A percentile compares a stretch with the other conserved stretches of the same genome.
Conservation (phyloP, 37 sponge, comb jelly and placozoan genomes). For the Amphimedon queenslandica region DNA sequence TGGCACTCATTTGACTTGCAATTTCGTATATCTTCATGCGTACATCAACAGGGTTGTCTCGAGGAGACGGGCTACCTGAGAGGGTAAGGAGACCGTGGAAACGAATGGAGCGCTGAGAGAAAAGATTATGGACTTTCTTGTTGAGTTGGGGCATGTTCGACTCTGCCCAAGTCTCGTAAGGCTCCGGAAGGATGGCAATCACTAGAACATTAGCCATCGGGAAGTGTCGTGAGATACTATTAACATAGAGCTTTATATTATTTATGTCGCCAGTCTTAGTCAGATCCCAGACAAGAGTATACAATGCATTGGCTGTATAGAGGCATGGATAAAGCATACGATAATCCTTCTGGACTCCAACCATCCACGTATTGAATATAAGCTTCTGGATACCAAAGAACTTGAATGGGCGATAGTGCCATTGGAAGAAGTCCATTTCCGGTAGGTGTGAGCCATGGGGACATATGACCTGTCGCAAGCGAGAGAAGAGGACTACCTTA, state of each 20-base stretch:
- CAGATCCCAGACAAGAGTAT: slow-evolving; percentile 59
- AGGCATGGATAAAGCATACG: slow-evolving; percentile 60
- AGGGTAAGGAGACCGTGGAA: slow-evolving; percentile 47
- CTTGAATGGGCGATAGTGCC: slow-evolving; percentile 42
- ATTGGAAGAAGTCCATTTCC: slow-evolving; percentile 42
- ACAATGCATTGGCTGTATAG: slow-evolving; percentile 62
- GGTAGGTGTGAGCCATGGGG: neutral
- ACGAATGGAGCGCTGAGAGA: slow-evolving; percentile 17
- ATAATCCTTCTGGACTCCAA: slow-evolving; percentile 33
- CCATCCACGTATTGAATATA: slow-evolving; percentile 65
- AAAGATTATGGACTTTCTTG: slow-evolving; percentile 12
- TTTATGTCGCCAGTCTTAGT: slow-evolving; percentile 41
- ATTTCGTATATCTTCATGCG: slow-evolving; percentile 60
- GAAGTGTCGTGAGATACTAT: slow-evolving; percentile 35
- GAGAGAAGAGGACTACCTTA: slow-evolving; percentile 34
- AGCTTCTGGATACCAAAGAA: slow-evolving; percentile 35
- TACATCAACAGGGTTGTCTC: slow-evolving; percentile 40
- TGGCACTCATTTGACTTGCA: slow-evolving; percentile 42
- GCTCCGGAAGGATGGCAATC: slow-evolving; percentile 40
- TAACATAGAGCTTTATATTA: slow-evolving; percentile 47
- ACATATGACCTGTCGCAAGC: slow-evolving; percentile 16
- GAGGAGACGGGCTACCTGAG: slow-evolving; percentile 9
- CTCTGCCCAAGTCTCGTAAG: slow-evolving; percentile 25
- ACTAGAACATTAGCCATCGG: slow-evolving; percentile 64
- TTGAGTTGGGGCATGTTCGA: slow-evolving; percentile 15